phyloP scores from a whole-genome alignment of 2,888 invertebrate species.

The Aelia acuminata region DNA sequence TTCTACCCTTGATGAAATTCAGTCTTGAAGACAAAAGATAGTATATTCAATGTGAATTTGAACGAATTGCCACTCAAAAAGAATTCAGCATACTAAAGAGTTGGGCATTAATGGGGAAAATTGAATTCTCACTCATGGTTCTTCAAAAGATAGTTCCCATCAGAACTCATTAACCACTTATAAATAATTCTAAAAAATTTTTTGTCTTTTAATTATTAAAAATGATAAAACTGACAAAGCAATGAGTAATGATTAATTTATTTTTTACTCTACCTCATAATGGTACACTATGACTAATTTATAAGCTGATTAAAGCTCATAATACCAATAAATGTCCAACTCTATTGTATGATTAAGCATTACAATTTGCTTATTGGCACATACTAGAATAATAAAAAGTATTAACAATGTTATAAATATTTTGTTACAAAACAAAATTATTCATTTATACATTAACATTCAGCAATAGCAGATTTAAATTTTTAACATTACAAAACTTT shows the following conservation, averaged over 20 bases:
- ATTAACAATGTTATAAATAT: background rate
- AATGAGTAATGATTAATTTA: background rate
- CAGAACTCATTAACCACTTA: background rate
- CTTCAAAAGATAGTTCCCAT: background rate
- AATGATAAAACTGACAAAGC: background rate
- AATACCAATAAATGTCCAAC: background rate
- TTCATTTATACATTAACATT: background rate
- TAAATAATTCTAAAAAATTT: background rate
- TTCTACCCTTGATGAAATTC: background rate
- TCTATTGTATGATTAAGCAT: background rate
- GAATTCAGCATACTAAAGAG: background rate
- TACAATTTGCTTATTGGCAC: background rate
- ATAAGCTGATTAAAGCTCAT: background rate
- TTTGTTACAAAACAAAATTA: background rate
- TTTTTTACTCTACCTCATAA: background rate
- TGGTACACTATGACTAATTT: background rate
- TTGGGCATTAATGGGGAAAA: background rate
- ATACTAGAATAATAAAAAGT: background rate
- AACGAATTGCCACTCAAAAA: background rate
- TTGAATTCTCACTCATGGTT: background rate
- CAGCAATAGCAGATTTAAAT: background rate
- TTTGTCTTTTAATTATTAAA: background rate
- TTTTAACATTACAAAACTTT: background rate
- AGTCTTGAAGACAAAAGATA: background rate
- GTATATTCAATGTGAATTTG: background rate